phyloP scores from a whole-genome alignment of 2,888 invertebrate genomes.

The Meganola albula region DNA sequence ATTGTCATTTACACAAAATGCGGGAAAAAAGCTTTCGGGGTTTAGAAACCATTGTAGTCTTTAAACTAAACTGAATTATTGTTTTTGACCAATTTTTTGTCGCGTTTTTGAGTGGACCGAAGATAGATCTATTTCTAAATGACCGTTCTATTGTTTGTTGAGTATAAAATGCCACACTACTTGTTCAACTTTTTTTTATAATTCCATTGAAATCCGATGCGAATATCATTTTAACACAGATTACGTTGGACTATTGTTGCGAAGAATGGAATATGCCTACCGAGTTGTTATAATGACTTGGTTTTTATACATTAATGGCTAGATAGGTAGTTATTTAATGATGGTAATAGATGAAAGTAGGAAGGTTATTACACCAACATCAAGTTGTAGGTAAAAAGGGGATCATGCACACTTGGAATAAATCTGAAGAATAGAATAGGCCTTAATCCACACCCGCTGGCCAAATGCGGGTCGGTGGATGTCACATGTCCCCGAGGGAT shows the following conservation, averaged over 20 bases:
- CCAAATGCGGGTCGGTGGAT: too few species aligned
- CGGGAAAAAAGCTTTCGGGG: constrained; percentile 38
- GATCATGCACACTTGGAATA: too few species aligned
- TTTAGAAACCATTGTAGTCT: constrained; percentile 46
- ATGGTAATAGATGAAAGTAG: too few species aligned
- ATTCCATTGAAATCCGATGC: constrained; percentile 15
- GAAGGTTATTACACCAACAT: too few species aligned
- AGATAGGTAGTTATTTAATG: too few species aligned
- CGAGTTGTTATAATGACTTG: too few species aligned
- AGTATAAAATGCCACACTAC: constrained; percentile 30
- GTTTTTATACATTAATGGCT: too few species aligned
- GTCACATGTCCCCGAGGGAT: too few species aligned
- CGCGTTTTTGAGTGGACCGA: constrained; percentile 49
- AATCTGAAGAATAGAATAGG: too few species aligned
- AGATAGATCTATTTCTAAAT: constrained; percentile 43
- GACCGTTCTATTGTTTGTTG: constrained; percentile 36
- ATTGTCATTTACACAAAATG: constrained; percentile 45
- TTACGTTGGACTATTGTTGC: constrained; percentile 14
- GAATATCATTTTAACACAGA: constrained; percentile 13
- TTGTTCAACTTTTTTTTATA: constrained; percentile 27
- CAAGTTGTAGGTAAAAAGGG: too few species aligned
- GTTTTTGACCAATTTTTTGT: constrained; percentile 55
- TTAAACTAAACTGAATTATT: constrained; percentile 58
- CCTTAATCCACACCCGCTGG: too few species aligned
- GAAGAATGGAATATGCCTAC: constrained; percentile 5